Evolutionary conservation across 2,797 vertebrate genomes (phyloP), one percentile per base, ranked within the genome.

Genomic region (Oreonectes daqikongensis): DNA sequence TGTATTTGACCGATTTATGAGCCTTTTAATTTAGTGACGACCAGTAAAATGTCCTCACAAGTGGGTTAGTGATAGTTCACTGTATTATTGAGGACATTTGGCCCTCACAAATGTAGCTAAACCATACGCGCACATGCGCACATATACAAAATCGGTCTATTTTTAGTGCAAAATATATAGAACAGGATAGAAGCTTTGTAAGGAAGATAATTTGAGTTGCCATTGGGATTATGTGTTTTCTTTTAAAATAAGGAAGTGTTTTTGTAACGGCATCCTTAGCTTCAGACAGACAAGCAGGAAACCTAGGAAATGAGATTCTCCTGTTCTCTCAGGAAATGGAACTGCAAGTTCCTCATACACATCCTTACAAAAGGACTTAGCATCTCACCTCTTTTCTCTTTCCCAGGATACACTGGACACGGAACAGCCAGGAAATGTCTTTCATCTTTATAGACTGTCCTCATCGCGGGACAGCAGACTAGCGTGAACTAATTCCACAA

Each of bases 381-480:
- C 38, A 26, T 53, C 75, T 72, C 38, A 22, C 57, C 59, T 40
- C 2, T 68, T 71, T 59, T 67, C 46, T 57, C 18, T 68, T 59
- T 35, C 52, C 42, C 77, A 77, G 74, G 70, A 80, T 70, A 65
- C 50, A 74, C 48, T 20, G 46, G 12, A 18, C 59, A 48, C 63
- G 78, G 28, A 69, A 69, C 55, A 74, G 42, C 53, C 68, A 83
- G 75, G 75, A 78, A 67, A 38, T 22, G 4, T 69, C 79, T 83
- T 78, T 72, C 40, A 78, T 72, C 72, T 70, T 22, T 65, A 26
- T 18, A 48, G 44, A 26, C 3, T 46, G 72, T 44, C 48, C 38
- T 20, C 46, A 44, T 5, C 6, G 2, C 38, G 50, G 50, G 20
- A 35, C 3, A 24, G 35, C 22, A 5, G 32, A 7, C 22, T 53